phyloP scores from a whole-genome alignment of 92 coral and sea anemone species.

The Phenganax subtilis region DNA sequence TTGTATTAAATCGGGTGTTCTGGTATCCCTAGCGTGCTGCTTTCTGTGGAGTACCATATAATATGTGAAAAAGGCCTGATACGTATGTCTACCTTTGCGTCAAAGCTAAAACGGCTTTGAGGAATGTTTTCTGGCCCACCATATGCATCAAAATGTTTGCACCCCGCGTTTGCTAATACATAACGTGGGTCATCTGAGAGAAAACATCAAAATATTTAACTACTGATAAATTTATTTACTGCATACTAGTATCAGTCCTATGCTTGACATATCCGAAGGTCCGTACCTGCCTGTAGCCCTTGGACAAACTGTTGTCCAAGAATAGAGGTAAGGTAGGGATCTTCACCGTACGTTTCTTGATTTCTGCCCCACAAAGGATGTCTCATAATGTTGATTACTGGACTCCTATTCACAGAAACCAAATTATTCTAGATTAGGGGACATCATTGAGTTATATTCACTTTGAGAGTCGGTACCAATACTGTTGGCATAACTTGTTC shows the following conservation, averaged over 20 bases:
- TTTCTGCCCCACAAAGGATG: conserved; percentile 54
- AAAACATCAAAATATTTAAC: background rate
- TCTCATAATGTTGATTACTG: conserved; percentile 52
- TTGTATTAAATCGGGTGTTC: no score
- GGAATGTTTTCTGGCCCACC: conserved; percentile 54
- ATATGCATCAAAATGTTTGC: conserved; percentile 54
- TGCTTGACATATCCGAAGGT: background rate
- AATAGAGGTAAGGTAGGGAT: conserved; percentile 46
- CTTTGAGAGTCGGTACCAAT: background rate
- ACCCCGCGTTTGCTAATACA: conserved; percentile 49
- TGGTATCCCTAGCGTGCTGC: no score
- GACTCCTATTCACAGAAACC: conserved; percentile 36
- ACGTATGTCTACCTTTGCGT: conserved; percentile 36
- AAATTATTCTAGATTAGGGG: background rate
- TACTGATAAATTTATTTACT: background rate
- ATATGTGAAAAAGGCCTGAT: background rate
- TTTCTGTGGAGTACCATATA: no score
- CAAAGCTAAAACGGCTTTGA: conserved; percentile 35
- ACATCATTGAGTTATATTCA: background rate
- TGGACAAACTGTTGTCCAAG: conserved; percentile 48
- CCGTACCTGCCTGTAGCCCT: conserved; percentile 51
- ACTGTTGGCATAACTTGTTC: no score
- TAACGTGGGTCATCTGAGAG: conserved; percentile 47
- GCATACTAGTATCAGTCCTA: no score
- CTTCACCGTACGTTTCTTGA: conserved; percentile 55